Conservation (phyloP, 2,797 vertebrate genomes). For the Diceros bicornis region DNA sequence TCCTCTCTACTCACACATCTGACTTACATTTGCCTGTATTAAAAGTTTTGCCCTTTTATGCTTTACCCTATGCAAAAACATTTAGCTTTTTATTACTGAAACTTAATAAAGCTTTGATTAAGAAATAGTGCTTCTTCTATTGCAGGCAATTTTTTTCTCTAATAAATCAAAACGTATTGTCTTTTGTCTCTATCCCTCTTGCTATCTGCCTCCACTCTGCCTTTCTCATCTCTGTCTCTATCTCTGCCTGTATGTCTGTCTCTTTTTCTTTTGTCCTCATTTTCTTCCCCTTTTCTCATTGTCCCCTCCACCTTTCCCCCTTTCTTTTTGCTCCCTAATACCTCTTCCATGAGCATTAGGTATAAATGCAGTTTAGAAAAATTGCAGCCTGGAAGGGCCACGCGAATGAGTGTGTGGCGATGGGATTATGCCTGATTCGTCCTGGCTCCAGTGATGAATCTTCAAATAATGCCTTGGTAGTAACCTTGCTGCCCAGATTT, state of each 20-base stretch:
- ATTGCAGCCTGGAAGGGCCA: slow-evolving; percentile 13
- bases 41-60: slow-evolving; percentile 39
- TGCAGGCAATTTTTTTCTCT: slow-evolving; percentile 71
- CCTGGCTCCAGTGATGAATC: slow-evolving; percentile 47
- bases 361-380: slow-evolving; percentile 75
- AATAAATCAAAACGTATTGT: slow-evolving; percentile 73
- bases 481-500: slow-evolving; percentile 76
- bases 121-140: slow-evolving; percentile 75
- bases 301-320: too few species aligned
- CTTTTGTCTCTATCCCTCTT: background rate
- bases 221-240: background rate
- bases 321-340: background rate
- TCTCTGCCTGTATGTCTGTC: background rate
- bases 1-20: background rate
- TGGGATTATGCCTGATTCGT: background rate
- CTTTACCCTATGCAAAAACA: slow-evolving; percentile 69
- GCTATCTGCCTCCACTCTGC: background rate
- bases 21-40: background rate
- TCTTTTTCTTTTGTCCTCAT: background rate
- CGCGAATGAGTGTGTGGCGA: background rate
- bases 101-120: slow-evolving; percentile 86
- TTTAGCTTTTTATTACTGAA: slow-evolving; percentile 83
- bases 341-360: slow-evolving; percentile 62
- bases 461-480: slow-evolving; percentile 58
- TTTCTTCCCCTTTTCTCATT: background rate